Evolutionary conservation across 2,797 vertebrate genomes (phyloP), one percentile per base, ranked within the genome.

Genomic region (Esox lucius): DNA sequence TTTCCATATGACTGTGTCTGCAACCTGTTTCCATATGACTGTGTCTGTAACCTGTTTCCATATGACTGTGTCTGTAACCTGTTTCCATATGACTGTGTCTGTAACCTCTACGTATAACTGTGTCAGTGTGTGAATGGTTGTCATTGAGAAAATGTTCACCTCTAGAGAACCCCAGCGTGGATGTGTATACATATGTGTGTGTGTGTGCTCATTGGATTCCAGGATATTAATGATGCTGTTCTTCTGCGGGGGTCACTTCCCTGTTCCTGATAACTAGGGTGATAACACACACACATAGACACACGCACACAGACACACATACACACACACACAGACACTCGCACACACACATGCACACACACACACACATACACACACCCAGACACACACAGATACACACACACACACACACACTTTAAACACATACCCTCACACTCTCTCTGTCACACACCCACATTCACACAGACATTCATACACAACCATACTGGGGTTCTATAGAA

Each of bases 211-310:
- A 80, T 76, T 77, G 81, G 78, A 91, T 89, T 88, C 82, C 81
- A 80, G 68, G 48, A 76, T 85, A 80, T 89, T 87, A 91, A 79
- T 77, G 70, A 80, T 35, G 68, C 79, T 12, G 66, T 4, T 74
- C 59, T 84, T 76, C 72, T 80, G 81, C 84, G 86, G 84, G 88
- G 80, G 86, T 78, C 80, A 80, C 80, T 87, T 92, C 90, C 83
- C 89, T 91, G 86, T 77, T 87, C 80, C 65, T 84, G 91, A 92
- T 91, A 83, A 71, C 73, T 70, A 72, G 76, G 39, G 46, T 49
- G 89, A 92, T 92, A 91, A 85, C 70, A 67, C 65, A 67, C 65
- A n/a, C 65, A n/a, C 28, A 6, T 26, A 31, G 12, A 64, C 62
- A 64, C 62, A 64, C 26, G 28, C 61, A 64, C 22, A 64, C 61